Percentiles rank a stretch among this genome's conserved stretches.
Conservation (phyloP, 2,113 vertebrate species). For the Ctenodactylus gundi region DNA sequence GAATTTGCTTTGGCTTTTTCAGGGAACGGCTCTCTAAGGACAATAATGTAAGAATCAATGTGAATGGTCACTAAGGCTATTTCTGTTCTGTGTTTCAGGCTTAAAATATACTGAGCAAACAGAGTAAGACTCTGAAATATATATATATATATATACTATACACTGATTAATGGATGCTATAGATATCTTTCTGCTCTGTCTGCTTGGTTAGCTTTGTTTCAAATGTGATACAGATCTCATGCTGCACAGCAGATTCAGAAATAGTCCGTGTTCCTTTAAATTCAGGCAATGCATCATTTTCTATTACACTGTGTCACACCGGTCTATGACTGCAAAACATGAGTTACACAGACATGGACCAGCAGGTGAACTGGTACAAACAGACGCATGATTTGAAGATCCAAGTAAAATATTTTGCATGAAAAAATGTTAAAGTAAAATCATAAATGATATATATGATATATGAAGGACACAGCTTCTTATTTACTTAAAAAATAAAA, state of each 20-base stretch:
- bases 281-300: constrained; percentile 88
- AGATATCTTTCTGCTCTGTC: constrained; percentile 84
- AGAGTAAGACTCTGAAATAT: constrained; percentile 59
- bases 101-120: constrained; percentile 75
- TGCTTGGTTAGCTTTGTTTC: constrained; percentile 89
- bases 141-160: constrained; percentile 58
- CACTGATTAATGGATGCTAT: constrained; percentile 86
- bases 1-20: constrained; percentile 47
- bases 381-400: constrained; percentile 74
- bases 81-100: constrained; percentile 63
- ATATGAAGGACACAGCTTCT: background rate
- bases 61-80: constrained; percentile 60
- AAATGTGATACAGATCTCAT: constrained; percentile 87
- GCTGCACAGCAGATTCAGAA: constrained; percentile 83
- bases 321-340: constrained; percentile 84
- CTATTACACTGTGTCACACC: constrained; percentile 85
- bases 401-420: constrained; percentile 71
- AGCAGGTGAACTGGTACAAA: constrained; percentile 77
- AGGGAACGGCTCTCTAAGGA: constrained; percentile 46
- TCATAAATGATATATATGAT: constrained; percentile 27
- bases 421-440: constrained; percentile 38
- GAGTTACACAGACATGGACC: constrained; percentile 84
- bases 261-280: constrained; percentile 87
- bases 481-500: constrained; percentile 46
- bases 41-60: background rate